A percentile compares a stretch with the other conserved stretches of the same genome.
phyloP scores from a whole-genome alignment of 2,888 invertebrate species.

The Xiphydria camelus region DNA sequence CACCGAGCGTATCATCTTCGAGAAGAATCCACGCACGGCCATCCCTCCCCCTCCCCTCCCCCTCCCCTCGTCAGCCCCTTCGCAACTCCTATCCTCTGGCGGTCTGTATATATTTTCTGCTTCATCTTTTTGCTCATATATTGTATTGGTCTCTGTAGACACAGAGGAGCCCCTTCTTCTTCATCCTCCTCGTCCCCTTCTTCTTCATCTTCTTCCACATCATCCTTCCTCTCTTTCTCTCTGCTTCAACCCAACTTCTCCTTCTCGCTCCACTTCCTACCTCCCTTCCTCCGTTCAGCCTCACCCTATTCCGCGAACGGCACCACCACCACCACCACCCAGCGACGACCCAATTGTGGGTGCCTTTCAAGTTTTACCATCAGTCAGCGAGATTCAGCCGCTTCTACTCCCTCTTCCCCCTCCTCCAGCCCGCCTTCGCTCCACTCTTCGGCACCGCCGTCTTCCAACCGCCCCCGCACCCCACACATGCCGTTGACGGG shows the following conservation, averaged over 20 bases:
- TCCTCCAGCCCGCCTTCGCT: slow-evolving; percentile 3
- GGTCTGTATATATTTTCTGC: slow-evolving; percentile 20
- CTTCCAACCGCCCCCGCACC: background rate
- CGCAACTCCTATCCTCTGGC: background rate
- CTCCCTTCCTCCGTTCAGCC: background rate
- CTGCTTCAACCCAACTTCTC: too few species aligned
- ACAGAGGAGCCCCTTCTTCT: slow-evolving; percentile 19
- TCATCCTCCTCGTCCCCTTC: slow-evolving; percentile 18
- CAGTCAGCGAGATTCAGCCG: slow-evolving; percentile 35
- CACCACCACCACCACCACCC: slow-evolving; percentile 18
- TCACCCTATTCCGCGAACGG: slow-evolving; percentile 9
- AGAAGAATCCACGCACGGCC: slow-evolving; percentile 2
- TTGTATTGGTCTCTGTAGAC: slow-evolving; percentile 32
- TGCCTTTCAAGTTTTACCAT: slow-evolving; percentile 39
- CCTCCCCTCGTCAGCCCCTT: background rate
- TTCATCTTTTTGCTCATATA: slow-evolving; percentile 29
- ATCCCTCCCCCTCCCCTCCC: background rate
- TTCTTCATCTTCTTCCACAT: slow-evolving; percentile 14
- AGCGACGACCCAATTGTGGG: slow-evolving; percentile 37
- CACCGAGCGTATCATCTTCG: too few species aligned
- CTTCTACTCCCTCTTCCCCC: slow-evolving; percentile 15
- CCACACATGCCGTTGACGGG: slow-evolving; percentile 30
- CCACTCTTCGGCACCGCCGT: background rate
- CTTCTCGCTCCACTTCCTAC: too few species aligned
- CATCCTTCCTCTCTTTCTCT: too few species aligned